Evolutionary conservation across 2,113 vertebrate genomes (phyloP).

Genomic region (Takifugu bimaculatus): DNA sequence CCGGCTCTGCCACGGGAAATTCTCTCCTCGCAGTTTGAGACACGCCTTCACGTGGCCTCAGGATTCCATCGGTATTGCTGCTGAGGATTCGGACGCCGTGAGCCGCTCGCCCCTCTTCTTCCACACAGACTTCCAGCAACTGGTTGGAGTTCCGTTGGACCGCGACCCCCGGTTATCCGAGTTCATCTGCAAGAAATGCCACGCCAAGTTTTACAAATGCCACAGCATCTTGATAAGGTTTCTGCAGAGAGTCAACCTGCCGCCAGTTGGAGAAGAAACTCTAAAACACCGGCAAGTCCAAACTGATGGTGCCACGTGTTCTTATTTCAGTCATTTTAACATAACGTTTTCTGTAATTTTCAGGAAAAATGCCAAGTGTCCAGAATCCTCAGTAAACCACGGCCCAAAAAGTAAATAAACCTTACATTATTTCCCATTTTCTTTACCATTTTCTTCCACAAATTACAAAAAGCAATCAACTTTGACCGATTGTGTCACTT

Average conservation of each 20-base stretch:
- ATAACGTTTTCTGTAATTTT: slow-evolving; percentile 25
- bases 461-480: background rate
- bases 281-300: slow-evolving; percentile 68
- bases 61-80: slow-evolving; percentile 52
- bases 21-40: slow-evolving; percentile 84
- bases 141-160: slow-evolving; percentile 83
- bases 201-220: slow-evolving; percentile 94
- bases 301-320: background rate
- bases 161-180: slow-evolving; percentile 82
- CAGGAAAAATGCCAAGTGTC: slow-evolving; percentile 55
- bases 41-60: slow-evolving; percentile 79
- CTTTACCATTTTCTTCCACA: no score
- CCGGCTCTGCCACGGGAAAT: slow-evolving; percentile 92
- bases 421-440: fast-evolving
- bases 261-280: slow-evolving; percentile 62
- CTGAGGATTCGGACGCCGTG: slow-evolving; percentile 56
- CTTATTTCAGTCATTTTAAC: background rate
- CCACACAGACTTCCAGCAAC: slow-evolving; percentile 85
- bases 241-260: slow-evolving; percentile 85
- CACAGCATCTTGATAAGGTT: slow-evolving; percentile 84
- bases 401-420: slow-evolving; percentile 44
- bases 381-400: slow-evolving; percentile 24
- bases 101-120: slow-evolving; percentile 76
- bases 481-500: background rate
- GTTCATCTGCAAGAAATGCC: slow-evolving; percentile 92